These are phyloP conservation scores for Leptodactylus fallax DNA, from an alignment of 2,797 vertebrate genomes.

Conservation along the genomic window DNA sequence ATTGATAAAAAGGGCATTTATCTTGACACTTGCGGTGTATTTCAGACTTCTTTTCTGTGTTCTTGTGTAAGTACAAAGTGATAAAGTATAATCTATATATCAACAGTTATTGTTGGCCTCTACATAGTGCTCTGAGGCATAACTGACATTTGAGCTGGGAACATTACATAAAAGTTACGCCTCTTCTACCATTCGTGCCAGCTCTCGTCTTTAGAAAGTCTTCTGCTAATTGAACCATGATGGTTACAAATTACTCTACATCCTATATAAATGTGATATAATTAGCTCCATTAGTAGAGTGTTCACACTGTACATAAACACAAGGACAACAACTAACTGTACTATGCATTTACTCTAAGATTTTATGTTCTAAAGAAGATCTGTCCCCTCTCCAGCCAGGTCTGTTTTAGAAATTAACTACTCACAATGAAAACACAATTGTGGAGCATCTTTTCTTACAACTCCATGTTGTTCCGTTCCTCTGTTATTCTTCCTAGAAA, in stretches of 20 bases:
- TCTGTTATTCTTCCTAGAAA: too few relatives aligned
- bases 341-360: too few relatives aligned
- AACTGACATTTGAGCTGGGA: constrained; percentile 49
- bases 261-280: constrained; percentile 50
- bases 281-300: constrained; percentile 69
- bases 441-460: too few relatives aligned
- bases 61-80: constrained; percentile 27
- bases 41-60: not conserved
- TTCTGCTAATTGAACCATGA: constrained; percentile 34
- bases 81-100: constrained; percentile 53
- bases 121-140: constrained; percentile 42
- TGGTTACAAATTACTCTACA: constrained; percentile 64
- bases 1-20: constrained; percentile 27
- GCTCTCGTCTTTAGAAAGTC: not conserved
- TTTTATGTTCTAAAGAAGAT: too few relatives aligned
- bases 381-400: too few relatives aligned
- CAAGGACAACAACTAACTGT: not conserved
- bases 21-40: constrained; percentile 30
- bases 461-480: too few relatives aligned
- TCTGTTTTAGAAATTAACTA: too few relatives aligned
- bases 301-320: constrained; percentile 52
- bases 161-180: not conserved
- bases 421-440: too few relatives aligned
- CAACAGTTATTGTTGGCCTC: constrained; percentile 48
- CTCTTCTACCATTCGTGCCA: not conserved